phyloP scores from a whole-genome alignment of 2,797 vertebrate species.

The Dendrocincla fuliginosa region DNA sequence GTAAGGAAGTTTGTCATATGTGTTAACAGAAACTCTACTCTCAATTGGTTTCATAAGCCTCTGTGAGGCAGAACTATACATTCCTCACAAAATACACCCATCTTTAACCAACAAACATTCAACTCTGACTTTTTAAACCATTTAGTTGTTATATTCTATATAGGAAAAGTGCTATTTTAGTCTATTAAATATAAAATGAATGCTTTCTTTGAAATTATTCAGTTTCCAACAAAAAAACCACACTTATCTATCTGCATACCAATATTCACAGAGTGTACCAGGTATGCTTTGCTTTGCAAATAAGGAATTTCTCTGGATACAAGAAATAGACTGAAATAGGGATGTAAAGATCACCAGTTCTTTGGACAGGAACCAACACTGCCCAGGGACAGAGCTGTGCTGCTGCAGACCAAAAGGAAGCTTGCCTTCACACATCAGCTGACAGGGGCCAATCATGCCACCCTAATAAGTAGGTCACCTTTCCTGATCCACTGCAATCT shows the following conservation, averaged over 20 bases:
- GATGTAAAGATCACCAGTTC: neutral
- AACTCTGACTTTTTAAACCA: neutral
- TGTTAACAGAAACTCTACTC: neutral
- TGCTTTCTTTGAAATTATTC: neutral
- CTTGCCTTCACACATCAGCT: conserved; percentile 36
- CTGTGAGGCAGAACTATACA: neutral
- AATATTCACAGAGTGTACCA: neutral
- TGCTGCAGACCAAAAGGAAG: conserved; percentile 3
- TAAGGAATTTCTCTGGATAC: neutral
- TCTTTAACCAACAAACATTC: neutral
- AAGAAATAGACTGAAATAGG: neutral
- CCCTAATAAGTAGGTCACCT: conserved; percentile 57
- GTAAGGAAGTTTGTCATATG: neutral
- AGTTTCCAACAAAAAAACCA: neutral
- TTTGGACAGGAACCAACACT: neutral
- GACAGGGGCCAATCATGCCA: conserved; percentile 51
- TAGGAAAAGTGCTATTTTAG: neutral
- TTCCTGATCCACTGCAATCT: conserved; percentile 65
- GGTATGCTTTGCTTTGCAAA: neutral
- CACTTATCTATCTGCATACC: neutral
- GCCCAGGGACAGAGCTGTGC: neutral
- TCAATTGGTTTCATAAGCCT: neutral
- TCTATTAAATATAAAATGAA: neutral
- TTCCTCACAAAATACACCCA: neutral
- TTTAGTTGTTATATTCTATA: neutral